Conservation (phyloP, 35 echinoderm and acorn worm genomes). For the Ptychodera flava region DNA sequence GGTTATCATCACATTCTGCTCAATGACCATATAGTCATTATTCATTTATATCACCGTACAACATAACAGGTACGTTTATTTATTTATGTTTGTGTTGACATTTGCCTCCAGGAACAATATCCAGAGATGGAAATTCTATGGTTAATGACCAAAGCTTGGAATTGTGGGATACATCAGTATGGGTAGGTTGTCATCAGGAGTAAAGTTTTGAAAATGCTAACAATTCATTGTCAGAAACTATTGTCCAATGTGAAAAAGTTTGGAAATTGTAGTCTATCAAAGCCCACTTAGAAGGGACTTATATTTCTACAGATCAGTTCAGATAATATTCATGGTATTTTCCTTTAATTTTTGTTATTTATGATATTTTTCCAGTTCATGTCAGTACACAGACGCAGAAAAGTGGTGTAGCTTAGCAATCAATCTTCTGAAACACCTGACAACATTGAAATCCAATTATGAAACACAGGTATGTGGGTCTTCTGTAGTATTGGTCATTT, state of each 20-base stretch:
- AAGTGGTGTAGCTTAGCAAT: conserved; percentile 68
- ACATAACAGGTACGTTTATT: no score
- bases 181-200: conserved; percentile 27
- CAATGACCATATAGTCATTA: no score
- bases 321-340: neutral
- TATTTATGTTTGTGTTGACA: no score
- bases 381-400: conserved; percentile 42
- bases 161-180: conserved; percentile 72
- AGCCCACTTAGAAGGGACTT: neutral
- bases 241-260: neutral
- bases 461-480: conserved; percentile 83
- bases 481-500: no score
- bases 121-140: conserved; percentile 86
- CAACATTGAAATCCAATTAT: conserved; percentile 55
- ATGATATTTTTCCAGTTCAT: conserved; percentile 32
- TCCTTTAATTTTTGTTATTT: neutral
- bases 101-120: no score
- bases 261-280: neutral
- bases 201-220: neutral
- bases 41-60: no score
- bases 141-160: conserved; percentile 90
- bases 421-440: conserved; percentile 47
- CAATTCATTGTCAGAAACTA: neutral
- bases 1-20: no score
- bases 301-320: neutral